phyloP scores from a whole-genome alignment of 2,888 invertebrate genomes.

The Pachymerium ferrugineum region DNA sequence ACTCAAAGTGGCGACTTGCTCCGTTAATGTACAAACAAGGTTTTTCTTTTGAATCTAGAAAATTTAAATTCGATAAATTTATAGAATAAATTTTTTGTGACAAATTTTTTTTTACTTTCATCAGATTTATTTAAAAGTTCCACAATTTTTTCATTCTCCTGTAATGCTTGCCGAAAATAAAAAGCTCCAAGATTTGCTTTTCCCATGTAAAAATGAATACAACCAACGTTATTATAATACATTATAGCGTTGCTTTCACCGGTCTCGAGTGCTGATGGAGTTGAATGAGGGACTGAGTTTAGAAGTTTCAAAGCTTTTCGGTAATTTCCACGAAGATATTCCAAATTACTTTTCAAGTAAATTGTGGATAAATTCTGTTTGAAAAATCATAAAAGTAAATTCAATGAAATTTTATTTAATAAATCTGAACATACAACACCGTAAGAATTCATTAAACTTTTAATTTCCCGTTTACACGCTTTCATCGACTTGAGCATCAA shows the following conservation, averaged over 20 bases:
- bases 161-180: conserved; percentile 71
- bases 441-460: conserved; percentile 43
- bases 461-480: conserved; percentile 48
- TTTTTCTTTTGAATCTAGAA: conserved; percentile 2
- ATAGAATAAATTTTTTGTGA: not conserved
- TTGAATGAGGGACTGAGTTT: conserved; percentile 40
- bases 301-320: conserved; percentile 59
- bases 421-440: conserved; percentile 41
- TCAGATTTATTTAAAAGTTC: not conserved
- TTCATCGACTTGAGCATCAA: conserved; percentile 54
- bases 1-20: conserved; percentile 58
- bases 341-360: conserved; percentile 59
- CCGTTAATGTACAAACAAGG: conserved; percentile 42
- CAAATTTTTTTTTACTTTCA: not conserved
- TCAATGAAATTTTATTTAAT: not conserved
- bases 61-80: not conserved
- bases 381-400: conserved; percentile 39
- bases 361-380: conserved; percentile 50
- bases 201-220: conserved; percentile 70
- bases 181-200: conserved; percentile 74
- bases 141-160: conserved; percentile 57
- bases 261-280: conserved; percentile 45
- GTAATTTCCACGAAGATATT: conserved; percentile 60
- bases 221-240: conserved; percentile 76
- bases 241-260: conserved; percentile 60